Evolutionary conservation across 2,888 invertebrate genomes (phyloP).

Genomic region (Drosophila gaucha): DNA sequence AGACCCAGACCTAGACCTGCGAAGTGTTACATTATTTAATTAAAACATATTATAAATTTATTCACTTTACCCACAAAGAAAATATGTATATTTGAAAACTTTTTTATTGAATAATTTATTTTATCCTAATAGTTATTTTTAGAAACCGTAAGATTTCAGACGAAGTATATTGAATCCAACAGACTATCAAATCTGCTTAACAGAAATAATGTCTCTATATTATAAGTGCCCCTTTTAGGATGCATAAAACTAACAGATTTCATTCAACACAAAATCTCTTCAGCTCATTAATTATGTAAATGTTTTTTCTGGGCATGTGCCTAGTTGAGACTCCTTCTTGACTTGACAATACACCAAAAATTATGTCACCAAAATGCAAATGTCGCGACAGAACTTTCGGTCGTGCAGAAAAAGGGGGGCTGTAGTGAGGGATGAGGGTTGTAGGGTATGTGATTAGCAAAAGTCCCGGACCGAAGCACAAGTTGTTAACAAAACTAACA

Average conservation of each 20-base stretch:
- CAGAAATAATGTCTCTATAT: slow-evolving; percentile 16
- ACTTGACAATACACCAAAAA: slow-evolving; percentile 55
- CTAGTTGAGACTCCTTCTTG: slow-evolving; percentile 13
- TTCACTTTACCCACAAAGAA: neutral
- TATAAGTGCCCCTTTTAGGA: slow-evolving; percentile 16
- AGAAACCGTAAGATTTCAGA: neutral
- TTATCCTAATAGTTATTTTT: neutral
- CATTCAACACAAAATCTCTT: slow-evolving; percentile 18
- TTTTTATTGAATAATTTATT: no score
- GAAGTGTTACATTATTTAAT: no score
- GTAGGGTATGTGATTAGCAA: slow-evolving; percentile 60
- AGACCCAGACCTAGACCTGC: no score
- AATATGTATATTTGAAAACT: neutral
- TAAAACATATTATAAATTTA: no score
- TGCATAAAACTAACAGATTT: slow-evolving; percentile 41
- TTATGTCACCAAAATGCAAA: slow-evolving; percentile 74
- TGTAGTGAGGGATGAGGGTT: neutral
- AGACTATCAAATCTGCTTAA: slow-evolving; percentile 7
- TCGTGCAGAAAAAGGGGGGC: slow-evolving; percentile 1
- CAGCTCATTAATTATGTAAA: slow-evolving; percentile 72
- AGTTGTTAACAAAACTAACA: slow-evolving; percentile 73
- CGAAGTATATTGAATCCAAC: neutral
- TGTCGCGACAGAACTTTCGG: slow-evolving; percentile 42
- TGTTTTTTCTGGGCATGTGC: slow-evolving; percentile 49
- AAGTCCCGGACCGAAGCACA: slow-evolving; percentile 43